A percentile compares a stretch with the other conserved stretches of the same genome.
phyloP scores from a whole-genome alignment of 2,888 invertebrate genomes.

The Volucella zonaria region DNA sequence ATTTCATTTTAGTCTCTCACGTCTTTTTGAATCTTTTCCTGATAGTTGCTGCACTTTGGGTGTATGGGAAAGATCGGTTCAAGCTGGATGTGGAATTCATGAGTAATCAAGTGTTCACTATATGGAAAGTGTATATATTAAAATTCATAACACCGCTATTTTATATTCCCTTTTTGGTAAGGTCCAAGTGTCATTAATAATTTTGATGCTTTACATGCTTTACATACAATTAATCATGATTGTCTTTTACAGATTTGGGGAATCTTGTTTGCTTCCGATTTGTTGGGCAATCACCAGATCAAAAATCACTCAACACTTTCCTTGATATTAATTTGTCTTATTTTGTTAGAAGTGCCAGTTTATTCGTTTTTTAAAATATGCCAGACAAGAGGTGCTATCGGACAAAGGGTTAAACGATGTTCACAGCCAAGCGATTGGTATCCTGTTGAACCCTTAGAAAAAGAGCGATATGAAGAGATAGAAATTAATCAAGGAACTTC shows the following conservation, averaged over 20 bases:
- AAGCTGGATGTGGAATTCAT: slow-evolving; percentile 87
- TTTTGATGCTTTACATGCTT: too few relatives aligned
- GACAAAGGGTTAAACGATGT: slow-evolving; percentile 62
- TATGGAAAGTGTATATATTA: slow-evolving; percentile 76
- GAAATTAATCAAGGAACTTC: too few relatives aligned
- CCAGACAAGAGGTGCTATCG: slow-evolving; percentile 61
- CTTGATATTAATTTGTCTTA: background rate
- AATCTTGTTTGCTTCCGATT: background rate
- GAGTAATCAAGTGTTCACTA: slow-evolving; percentile 85
- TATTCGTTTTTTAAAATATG: slow-evolving; percentile 59
- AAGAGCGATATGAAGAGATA: slow-evolving; percentile 69
- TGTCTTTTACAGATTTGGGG: slow-evolving; percentile 19
- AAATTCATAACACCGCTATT: slow-evolving; percentile 47
- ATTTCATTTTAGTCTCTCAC: slow-evolving; percentile 83
- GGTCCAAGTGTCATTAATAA: background rate
- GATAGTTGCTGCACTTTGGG: slow-evolving; percentile 90
- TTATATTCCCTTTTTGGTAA: slow-evolving; percentile 19
- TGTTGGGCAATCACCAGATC: background rate
- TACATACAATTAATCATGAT: background rate
- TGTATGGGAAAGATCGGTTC: slow-evolving; percentile 87
- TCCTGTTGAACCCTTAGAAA: slow-evolving; percentile 67
- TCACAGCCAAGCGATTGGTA: slow-evolving; percentile 74
- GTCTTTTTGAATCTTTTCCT: slow-evolving; percentile 91
- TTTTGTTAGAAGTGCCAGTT: slow-evolving; percentile 67
- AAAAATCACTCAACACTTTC: background rate